Base-by-base conservation (phyloP, 2,113 vertebrate species). In the Barnardius zonarius region DNA sequence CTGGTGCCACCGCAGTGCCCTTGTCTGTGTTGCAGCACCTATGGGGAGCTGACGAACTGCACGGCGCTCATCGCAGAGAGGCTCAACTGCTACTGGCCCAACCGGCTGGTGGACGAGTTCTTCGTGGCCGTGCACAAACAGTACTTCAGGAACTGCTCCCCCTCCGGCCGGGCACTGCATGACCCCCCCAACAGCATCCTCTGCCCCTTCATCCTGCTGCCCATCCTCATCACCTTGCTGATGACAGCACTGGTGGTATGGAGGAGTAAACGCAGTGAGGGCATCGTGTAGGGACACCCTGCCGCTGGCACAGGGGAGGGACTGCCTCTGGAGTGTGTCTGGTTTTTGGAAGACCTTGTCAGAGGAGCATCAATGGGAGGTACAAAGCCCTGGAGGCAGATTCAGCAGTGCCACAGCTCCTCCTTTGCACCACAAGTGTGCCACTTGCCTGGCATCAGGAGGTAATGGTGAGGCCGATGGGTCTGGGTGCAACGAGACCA, bases 81-180 rank as follows among this genome's bases (percentile, higher is more conserved):
- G 72, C 97, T 99, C 92, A 95, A 97, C 66, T 99, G 99, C 96
- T 99, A 97, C 97, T 99, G 99, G 99, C 99, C 99, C 46, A 99
- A 99, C 94, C 93, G 87, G 3, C 96, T 98, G 43, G 99, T 99
- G 97, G 99, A 99, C 11, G 98, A 97, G 78, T 99, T 99, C 98
- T 99, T 99, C 95, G 96, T 99, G 69, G 90, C 91, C 0, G 86
- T 99, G 52, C 99, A 99, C 98, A 97, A 73, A 76, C 97, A 94
- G 59, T 99, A 99, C 97, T 99, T 99, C 98, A 95, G 97, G 33
- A 96, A 97, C 98, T 99, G 99, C 95, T 98, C 99, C 0, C 72
- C 96, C 44, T 98, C 98, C 0, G 99, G 99, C 52, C 97, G 99
- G 31, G 97, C 98, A 0, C 97, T 98, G 66, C 97, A 79, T 4